These are phyloP conservation scores for Morone chrysops DNA, from an alignment of 2,113 vertebrate genomes.

Conservation along the genomic window DNA sequence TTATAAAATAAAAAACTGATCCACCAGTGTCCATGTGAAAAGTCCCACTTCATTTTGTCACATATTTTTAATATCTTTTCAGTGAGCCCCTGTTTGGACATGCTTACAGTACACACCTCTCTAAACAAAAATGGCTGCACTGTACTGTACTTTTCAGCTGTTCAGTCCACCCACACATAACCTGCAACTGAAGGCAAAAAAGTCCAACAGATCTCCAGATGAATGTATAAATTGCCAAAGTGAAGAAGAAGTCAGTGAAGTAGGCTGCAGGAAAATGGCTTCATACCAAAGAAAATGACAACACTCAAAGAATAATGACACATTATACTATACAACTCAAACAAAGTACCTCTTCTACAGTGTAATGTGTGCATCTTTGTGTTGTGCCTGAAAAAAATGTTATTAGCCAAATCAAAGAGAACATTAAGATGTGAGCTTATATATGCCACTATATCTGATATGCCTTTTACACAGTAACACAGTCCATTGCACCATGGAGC, in stretches of 20 bases:
- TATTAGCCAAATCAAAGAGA: not conserved
- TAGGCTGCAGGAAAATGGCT: not conserved
- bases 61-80: not conserved
- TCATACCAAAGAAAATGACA: not conserved
- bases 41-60: not conserved
- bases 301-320: not conserved
- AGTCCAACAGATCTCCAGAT: not conserved
- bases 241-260: not conserved
- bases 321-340: not conserved
- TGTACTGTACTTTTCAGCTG: not conserved
- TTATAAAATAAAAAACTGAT: no score
- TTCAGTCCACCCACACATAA: constrained; percentile 20
- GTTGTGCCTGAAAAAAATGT: not conserved
- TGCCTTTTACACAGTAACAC: no score
- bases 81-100: constrained; percentile 12
- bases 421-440: not conserved
- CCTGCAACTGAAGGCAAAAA: constrained; percentile 14
- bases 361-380: not conserved
- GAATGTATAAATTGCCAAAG: constrained; percentile 1
- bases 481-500: no score
- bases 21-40: not conserved
- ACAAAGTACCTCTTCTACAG: not conserved
- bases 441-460: not conserved
- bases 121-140: constrained; percentile 18
- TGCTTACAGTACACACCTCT: constrained; percentile 26